Conservation (phyloP, 2,888 invertebrate species). For the Brenthis ino region DNA sequence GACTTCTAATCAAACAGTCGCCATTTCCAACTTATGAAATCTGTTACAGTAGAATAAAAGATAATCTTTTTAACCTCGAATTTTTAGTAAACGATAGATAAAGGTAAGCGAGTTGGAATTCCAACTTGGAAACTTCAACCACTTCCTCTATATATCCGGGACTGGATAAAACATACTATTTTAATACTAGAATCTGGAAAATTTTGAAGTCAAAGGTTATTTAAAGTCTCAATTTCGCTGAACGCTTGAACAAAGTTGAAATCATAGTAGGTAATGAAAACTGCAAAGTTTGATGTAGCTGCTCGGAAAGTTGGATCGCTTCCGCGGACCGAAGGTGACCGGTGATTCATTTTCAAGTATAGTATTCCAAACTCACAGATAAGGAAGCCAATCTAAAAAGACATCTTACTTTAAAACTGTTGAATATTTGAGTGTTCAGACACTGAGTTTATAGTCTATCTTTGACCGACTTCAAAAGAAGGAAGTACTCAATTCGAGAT, state of each 20-base stretch:
- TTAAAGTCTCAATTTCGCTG: conserved; percentile 19
- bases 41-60: too few relatives aligned
- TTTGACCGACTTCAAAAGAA: not conserved
- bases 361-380: conserved; percentile 28
- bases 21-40: not conserved
- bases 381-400: conserved; percentile 32
- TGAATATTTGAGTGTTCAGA: conserved; percentile 1
- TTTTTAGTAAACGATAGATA: too few relatives aligned
- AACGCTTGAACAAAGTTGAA: conserved; percentile 34
- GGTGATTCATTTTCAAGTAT: conserved; percentile 28
- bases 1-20: not conserved
- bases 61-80: too few relatives aligned
- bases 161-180: not conserved
- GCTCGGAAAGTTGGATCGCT: conserved; percentile 36
- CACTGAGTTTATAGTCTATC: too few relatives aligned
- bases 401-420: conserved; percentile 12
- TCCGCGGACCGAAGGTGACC: conserved; percentile 41
- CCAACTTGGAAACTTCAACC: too few relatives aligned
- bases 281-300: conserved; percentile 45
- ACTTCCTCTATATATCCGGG: too few relatives aligned
- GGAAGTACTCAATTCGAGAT: too few relatives aligned
- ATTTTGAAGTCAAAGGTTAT: conserved; percentile 19
- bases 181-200: conserved; percentile 13
- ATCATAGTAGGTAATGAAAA: conserved; percentile 43
- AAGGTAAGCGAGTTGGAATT: too few relatives aligned